Evolutionary conservation across 1,140 invertebrate species (phyloP), one percentile per base, ranked within the genome.

Genomic region (Nephotettix cincticeps): DNA sequence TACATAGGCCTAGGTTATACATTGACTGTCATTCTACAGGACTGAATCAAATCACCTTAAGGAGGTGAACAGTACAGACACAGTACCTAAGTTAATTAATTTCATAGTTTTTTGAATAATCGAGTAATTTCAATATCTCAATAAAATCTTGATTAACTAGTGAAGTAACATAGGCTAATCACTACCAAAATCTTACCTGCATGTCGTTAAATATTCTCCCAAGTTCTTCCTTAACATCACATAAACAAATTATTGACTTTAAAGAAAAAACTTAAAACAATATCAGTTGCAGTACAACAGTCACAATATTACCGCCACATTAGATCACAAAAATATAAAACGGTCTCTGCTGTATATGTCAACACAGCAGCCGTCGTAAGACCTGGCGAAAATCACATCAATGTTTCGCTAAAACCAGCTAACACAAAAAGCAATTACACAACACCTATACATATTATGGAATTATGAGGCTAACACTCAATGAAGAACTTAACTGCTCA

Each of bases 191-290:
- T 40, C 69, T 74, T 43, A 74, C 73, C 73, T 74, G 72, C 74
- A 74, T 73, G 70, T 70, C 74, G 72, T 75, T 72, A 72, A 75
- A 71, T 68, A 75, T 64, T 71, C 74, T 72, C 73, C 73, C 71
- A 75, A 71, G 72, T 69, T 61, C 25, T 71, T 64, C 51, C 43
- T 72, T 73, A 66, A 73, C 74, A 75, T 73, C 67, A 72, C 74
- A 75, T 72, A 69, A 64, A 72, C 28, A 68, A 47, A 68, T 29
- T 23, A 47, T 65, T 13, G 11, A 32, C 30, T 25, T 27, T 14
- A 61, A 61, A 28, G 13, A 27, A 61, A 61, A 61, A 51, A 4
- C 19, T 40, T 36, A 66, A 36, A 66, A 36, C 64, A 28, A 36
- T 25, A 28, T 4, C 14, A 63, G 4, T 36, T 36, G 17, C 19